Evolutionary conservation across 2,888 invertebrate genomes (phyloP).

Genomic region (Limenitis arthemis): DNA sequence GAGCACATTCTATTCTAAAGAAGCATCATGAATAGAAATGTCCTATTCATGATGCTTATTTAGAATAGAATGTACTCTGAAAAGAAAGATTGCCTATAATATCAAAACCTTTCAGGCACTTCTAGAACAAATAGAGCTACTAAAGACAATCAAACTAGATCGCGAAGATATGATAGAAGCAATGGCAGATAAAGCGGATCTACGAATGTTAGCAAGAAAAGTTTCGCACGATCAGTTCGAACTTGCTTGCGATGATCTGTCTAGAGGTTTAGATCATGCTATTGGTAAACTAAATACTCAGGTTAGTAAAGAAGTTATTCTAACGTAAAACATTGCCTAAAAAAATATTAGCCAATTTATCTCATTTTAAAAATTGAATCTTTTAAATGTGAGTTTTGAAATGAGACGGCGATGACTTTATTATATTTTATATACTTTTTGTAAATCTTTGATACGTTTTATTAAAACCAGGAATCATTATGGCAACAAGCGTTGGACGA

Average conservation of each 20-base stretch:
- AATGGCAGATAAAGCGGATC: slow-evolving; percentile 82
- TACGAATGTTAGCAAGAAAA: slow-evolving; percentile 77
- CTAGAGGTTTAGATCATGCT: slow-evolving; percentile 75
- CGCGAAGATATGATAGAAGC: slow-evolving; percentile 80
- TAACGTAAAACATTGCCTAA: too few relatives aligned
- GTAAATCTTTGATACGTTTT: not conserved
- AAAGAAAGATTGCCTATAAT: not conserved
- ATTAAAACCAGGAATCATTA: slow-evolving; percentile 61
- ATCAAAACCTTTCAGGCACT: slow-evolving; percentile 55
- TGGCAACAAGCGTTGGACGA: slow-evolving; percentile 78
- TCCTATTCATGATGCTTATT: too few relatives aligned
- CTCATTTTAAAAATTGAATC: too few relatives aligned
- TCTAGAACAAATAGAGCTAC: slow-evolving; percentile 75
- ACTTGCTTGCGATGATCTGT: slow-evolving; percentile 76
- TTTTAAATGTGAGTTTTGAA: too few relatives aligned
- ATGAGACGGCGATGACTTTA: too few relatives aligned
- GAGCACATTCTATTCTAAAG: not conserved
- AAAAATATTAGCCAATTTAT: too few relatives aligned
- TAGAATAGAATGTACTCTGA: too few relatives aligned
- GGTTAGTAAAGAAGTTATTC: slow-evolving; percentile 28
- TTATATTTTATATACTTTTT: too few relatives aligned
- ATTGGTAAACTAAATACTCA: slow-evolving; percentile 74
- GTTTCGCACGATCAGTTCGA: slow-evolving; percentile 82
- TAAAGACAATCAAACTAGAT: slow-evolving; percentile 78
- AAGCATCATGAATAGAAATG: not conserved